Base-by-base conservation (phyloP, 2,888 invertebrate genomes). In the Hydroisotoma schaefferi region DNA sequence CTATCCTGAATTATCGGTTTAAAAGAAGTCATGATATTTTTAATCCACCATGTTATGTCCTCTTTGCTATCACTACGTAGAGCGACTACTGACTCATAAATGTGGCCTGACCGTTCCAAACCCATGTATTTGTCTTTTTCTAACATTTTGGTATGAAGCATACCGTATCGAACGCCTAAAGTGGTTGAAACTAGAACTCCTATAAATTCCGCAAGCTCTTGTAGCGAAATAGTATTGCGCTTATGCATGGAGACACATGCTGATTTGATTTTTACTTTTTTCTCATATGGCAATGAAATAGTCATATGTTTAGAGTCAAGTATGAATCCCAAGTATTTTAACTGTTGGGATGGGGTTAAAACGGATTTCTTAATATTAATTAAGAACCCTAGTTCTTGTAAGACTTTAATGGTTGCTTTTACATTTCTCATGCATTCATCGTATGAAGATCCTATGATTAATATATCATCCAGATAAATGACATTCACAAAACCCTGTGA, bases 21-120 rank as follows among this genome's bases (percentile, higher is more conserved):
- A 4, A 12, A 12, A 5, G 48, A 15, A 15, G 2, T n/a, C n/a
- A 12, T 23, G 12, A 63, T 10, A 1, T 27, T 26, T 22, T 40
- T 33, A 26, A n/a, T 8, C 64, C 61, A 64, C 61, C 60, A 61
- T 15, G 1, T 1, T 5, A 55, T n/a, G 37, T 61, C 29, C 10
- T 20, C 12, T n/a, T 8, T 47, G 15, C 12, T n/a, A 8, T 28
- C 26, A 6, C 4, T 2, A 12, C 10, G 25, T 15, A 55, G 2
- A 3, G 28, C 18, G 12, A 46, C 15, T 12, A 2, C 38, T 29
- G 28, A 5, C 6, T 26, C 22, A 37, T 20, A 61, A 25, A 46
- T 18, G 2, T 22, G 22, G 23, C 47, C 48, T 15, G 8, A 1
- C 23, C 12, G n/a, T 5, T 23, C 1, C 20, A 65, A 37, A 12